Conservation (phyloP, 2,888 invertebrate species). For the Drosophila falleni region DNA sequence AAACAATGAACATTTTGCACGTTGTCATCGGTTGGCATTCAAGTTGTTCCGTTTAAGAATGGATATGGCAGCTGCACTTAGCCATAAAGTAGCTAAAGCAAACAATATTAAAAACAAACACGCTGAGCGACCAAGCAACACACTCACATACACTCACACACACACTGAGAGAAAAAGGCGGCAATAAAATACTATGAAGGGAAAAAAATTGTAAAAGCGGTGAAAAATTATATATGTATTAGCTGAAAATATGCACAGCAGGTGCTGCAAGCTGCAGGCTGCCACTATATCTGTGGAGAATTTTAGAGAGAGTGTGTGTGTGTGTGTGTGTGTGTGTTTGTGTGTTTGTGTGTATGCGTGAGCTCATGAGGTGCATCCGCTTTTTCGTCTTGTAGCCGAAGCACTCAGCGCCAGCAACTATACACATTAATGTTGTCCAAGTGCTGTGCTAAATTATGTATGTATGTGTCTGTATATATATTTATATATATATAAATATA, state of each 20-base stretch:
- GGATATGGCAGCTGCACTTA: constrained; percentile 74
- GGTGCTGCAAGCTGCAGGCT: constrained; percentile 45
- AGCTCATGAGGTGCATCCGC: constrained; percentile 65
- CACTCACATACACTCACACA: constrained; percentile 2
- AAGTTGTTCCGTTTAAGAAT: constrained; percentile 65
- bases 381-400: constrained; percentile 65
- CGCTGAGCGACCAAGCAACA: constrained; percentile 33
- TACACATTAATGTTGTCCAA: constrained; percentile 76
- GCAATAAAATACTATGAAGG: constrained; percentile 64
- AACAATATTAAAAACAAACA: constrained; percentile 73
- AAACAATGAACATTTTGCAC: constrained; percentile 61
- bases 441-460: constrained; percentile 78
- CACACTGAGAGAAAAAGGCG: constrained; percentile 11
- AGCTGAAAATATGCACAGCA: constrained; percentile 69
- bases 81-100: constrained; percentile 76
- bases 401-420: constrained; percentile 59
- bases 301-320: not conserved
- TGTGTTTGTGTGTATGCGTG: constrained; percentile 24
- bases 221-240: constrained; percentile 76
- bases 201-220: constrained; percentile 50
- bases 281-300: not conserved
- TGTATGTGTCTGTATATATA: constrained; percentile 38
- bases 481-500: constrained; percentile 34
- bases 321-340: constrained; percentile 19
- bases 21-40: constrained; percentile 65